Evolutionary conservation across 2,888 invertebrate genomes (phyloP).

Genomic region (Drosophila longiperda): DNA sequence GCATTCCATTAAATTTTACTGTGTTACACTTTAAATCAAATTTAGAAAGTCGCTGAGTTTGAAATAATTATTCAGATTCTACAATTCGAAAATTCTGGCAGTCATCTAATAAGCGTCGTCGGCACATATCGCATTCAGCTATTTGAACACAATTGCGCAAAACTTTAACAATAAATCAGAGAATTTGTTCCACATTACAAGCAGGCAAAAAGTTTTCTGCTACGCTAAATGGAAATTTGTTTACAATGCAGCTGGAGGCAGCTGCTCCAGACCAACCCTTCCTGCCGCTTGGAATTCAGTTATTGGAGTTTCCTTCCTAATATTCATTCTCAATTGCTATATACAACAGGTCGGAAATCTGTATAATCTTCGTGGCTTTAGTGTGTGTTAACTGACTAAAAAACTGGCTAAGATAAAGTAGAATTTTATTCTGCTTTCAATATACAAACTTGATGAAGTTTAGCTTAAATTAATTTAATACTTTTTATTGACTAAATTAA

Average conservation of each 20-base stretch:
- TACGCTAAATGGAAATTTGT: slow-evolving; percentile 63
- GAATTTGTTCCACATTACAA: slow-evolving; percentile 60
- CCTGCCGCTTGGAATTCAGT: slow-evolving; percentile 7
- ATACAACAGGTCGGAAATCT: background rate
- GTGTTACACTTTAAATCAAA: background rate
- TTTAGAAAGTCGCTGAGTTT: background rate
- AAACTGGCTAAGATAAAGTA: background rate
- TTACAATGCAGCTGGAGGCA: slow-evolving; percentile 50
- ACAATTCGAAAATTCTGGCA: slow-evolving; percentile 22
- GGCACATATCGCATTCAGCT: slow-evolving; percentile 56
- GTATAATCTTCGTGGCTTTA: background rate
- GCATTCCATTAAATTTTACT: slow-evolving; percentile 40
- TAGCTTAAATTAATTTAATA: background rate
- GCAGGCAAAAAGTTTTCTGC: slow-evolving; percentile 53
- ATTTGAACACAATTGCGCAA: slow-evolving; percentile 53
- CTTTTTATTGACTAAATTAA: background rate
- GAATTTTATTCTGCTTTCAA: background rate
- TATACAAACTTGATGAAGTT: background rate
- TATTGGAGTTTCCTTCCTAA: background rate
- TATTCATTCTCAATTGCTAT: background rate
- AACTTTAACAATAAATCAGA: slow-evolving; percentile 73
- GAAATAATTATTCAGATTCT: slow-evolving; percentile 15
- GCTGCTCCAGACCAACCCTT: slow-evolving; percentile 20
- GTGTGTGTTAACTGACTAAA: background rate
- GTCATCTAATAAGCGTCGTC: slow-evolving; percentile 33